A percentile compares a stretch with the other conserved stretches of the same genome.
Conservation (phyloP, 1,140 invertebrate genomes). For the Whitmania pigra region DNA sequence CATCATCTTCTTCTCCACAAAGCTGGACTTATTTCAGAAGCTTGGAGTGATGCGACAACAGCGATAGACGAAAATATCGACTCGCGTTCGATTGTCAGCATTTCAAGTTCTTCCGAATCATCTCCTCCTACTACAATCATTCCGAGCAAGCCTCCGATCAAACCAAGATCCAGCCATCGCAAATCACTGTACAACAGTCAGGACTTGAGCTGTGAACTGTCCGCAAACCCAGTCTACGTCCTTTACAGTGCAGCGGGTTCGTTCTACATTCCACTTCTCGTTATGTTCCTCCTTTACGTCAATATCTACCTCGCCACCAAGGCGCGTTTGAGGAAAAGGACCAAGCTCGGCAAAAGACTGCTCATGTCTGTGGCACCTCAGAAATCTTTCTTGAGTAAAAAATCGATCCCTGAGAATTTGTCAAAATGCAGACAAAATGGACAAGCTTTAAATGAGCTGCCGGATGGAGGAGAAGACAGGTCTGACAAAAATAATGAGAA, state of each 20-base stretch:
- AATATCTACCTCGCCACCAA: slow-evolving; percentile 37
- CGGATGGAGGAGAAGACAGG: too few species aligned
- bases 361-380: neutral
- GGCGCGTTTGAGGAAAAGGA: slow-evolving; percentile 34
- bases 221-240: slow-evolving; percentile 43
- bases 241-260: slow-evolving; percentile 43
- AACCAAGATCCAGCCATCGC: slow-evolving; percentile 29
- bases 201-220: slow-evolving; percentile 38
- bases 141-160: neutral
- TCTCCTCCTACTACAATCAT: neutral
- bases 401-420: too few species aligned
- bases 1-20: neutral
- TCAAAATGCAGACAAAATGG: too few species aligned
- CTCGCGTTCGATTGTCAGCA: neutral
- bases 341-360: slow-evolving; percentile 29
- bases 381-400: too few species aligned
- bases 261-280: slow-evolving; percentile 45
- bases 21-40: too few species aligned
- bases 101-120: neutral
- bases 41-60: too few species aligned
- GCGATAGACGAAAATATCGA: neutral
- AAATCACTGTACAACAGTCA: slow-evolving; percentile 28
- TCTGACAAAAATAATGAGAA: too few species aligned
- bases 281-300: slow-evolving; percentile 45
- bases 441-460: too few species aligned